phyloP scores from a whole-genome alignment of 1,140 invertebrate genomes.

The Physella acuta region DNA sequence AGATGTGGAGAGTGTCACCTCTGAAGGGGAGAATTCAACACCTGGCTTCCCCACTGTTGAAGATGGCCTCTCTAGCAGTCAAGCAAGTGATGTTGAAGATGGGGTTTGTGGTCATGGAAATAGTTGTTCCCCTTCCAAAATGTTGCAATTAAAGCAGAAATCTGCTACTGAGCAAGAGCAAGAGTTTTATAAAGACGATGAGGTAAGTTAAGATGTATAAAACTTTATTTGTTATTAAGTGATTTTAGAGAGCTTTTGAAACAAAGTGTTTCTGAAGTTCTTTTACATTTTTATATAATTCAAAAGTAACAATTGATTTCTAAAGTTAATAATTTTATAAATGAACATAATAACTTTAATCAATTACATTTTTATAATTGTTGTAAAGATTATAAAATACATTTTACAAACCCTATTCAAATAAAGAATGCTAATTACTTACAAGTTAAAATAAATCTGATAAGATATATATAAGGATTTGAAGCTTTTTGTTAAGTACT shows the following conservation, averaged over 20 bases:
- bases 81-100: conserved; percentile 89
- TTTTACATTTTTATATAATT: too few species aligned
- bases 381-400: too few species aligned
- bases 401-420: too few species aligned
- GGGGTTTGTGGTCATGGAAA: conserved; percentile 58
- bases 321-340: too few species aligned
- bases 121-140: conserved; percentile 45
- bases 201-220: conserved; percentile 18
- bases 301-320: too few species aligned
- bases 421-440: too few species aligned
- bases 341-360: too few species aligned
- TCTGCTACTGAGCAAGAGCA: conserved; percentile 45
- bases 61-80: conserved; percentile 83
- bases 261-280: too few species aligned
- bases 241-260: background rate
- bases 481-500: too few species aligned
- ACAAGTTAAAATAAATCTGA: too few species aligned
- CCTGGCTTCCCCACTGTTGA: conserved; percentile 90
- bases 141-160: conserved; percentile 48
- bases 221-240: background rate
- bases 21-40: conserved; percentile 59
- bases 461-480: too few species aligned
- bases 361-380: too few species aligned
- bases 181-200: conserved; percentile 26
- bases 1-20: conserved; percentile 75